Evolutionary conservation across 53 echinoderm and acorn worm genomes (phyloP).

Genomic region (Henricia sp.): DNA sequence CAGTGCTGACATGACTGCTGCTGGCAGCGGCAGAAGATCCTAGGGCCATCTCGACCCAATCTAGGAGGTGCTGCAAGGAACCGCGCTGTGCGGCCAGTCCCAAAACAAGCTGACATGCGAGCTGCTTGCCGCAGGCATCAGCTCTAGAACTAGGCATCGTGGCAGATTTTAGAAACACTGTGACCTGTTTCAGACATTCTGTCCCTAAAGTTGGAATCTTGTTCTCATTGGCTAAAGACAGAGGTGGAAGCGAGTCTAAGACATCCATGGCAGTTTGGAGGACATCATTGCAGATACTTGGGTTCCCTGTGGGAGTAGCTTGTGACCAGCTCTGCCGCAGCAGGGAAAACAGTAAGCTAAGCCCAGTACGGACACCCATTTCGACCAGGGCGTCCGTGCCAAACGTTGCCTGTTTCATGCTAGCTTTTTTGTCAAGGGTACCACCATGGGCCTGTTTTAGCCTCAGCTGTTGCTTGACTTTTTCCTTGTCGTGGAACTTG

Average conservation of each 20-base stretch:
- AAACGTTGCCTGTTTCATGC: conserved; percentile 71
- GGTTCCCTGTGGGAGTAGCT: conserved; percentile 49
- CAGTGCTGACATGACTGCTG: conserved; percentile 16
- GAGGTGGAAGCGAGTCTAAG: conserved; percentile 80
- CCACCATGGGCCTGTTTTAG: conserved; percentile 85
- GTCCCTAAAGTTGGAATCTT: conserved; percentile 92
- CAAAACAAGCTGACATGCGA: conserved; percentile 88
- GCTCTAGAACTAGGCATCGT: conserved; percentile 95
- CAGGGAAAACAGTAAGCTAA: conserved; percentile 93
- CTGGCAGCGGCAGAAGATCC: conserved; percentile 80
- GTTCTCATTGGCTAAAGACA: conserved; percentile 96
- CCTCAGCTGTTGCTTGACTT: conserved; percentile 93
- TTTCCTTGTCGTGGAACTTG: conserved; percentile 98
- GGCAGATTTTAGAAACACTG: conserved; percentile 87
- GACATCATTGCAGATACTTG: conserved; percentile 88
- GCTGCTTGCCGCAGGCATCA: conserved; percentile 80
- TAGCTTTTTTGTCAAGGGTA: conserved; percentile 79
- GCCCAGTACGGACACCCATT: conserved; percentile 97
- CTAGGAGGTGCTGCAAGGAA: conserved; percentile 90
- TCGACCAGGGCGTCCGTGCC: conserved; percentile 96
- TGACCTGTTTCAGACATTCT: conserved; percentile 92
- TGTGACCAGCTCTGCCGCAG: conserved; percentile 92
- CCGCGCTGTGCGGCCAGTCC: conserved; percentile 94
- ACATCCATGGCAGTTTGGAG: conserved; percentile 89
- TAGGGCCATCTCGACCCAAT: conserved; percentile 98